phyloP scores from a whole-genome alignment of 2,113 vertebrate species.

The Sigmodon hispidus region DNA sequence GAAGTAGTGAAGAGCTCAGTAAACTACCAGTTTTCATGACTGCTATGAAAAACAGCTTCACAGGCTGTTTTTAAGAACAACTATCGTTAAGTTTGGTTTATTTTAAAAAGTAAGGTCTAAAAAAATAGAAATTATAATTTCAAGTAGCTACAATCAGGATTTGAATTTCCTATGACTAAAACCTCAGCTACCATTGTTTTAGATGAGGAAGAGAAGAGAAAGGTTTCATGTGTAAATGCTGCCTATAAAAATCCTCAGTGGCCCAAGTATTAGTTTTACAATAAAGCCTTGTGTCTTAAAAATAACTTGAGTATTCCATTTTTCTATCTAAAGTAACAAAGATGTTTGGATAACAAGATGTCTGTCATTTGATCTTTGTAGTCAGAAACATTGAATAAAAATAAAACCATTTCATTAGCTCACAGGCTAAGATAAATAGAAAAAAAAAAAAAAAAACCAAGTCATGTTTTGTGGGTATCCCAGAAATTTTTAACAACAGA shows the following conservation, averaged over 20 bases:
- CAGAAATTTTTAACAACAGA: background rate
- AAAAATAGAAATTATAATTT: background rate
- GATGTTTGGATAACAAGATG: background rate
- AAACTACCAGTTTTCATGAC: slow-evolving; percentile 16
- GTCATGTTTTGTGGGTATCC: background rate
- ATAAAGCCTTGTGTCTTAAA: background rate
- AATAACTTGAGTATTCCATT: background rate
- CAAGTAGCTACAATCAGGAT: background rate
- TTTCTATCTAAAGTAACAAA: background rate
- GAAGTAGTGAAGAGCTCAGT: background rate
- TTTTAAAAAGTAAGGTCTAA: background rate
- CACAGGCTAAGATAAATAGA: background rate
- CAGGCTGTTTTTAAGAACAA: background rate
- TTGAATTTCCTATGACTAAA: background rate
- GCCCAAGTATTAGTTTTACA: background rate
- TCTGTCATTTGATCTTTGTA: background rate
- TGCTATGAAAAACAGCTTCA: background rate
- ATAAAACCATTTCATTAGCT: background rate
- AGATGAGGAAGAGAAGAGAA: background rate
- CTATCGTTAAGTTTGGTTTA: background rate
- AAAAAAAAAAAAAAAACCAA: background rate
- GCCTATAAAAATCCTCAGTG: background rate
- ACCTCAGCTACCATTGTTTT: background rate
- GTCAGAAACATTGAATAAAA: background rate
- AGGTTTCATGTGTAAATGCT: background rate